Evolutionary conservation across 35 echinoderm and acorn worm species (phyloP).

Genomic region (Patiria miniata): DNA sequence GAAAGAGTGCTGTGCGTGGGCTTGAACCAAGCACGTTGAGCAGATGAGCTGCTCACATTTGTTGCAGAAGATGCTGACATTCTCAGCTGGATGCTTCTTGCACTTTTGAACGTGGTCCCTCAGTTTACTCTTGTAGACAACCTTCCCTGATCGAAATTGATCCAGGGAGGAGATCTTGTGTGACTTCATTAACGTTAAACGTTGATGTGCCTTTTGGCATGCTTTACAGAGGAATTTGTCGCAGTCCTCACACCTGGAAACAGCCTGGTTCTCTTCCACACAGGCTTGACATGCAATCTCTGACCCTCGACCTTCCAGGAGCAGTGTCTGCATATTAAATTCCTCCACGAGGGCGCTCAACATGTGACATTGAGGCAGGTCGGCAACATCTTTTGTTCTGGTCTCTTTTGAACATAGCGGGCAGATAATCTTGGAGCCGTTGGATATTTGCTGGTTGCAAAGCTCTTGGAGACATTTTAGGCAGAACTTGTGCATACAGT

Average conservation of each 20-base stretch:
- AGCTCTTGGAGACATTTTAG: no score
- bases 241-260: background rate
- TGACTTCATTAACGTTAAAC: background rate
- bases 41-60: background rate
- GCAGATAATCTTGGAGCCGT: background rate
- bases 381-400: background rate
- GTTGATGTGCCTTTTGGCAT: background rate
- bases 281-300: background rate
- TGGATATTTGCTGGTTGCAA: no score
- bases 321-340: no score
- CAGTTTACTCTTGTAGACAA: conserved; percentile 2
- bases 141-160: background rate
- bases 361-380: background rate
- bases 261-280: background rate
- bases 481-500: background rate
- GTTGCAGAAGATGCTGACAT: background rate
- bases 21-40: background rate
- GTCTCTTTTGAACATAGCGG: background rate
- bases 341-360: background rate
- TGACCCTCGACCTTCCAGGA: background rate
- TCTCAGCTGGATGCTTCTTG: background rate
- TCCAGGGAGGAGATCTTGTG: background rate
- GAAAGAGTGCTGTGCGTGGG: background rate
- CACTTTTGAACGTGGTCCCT: background rate
- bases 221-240: background rate